Base-by-base conservation (phyloP, 2,797 vertebrate species). In the Poeciliopsis paucimaculata region DNA sequence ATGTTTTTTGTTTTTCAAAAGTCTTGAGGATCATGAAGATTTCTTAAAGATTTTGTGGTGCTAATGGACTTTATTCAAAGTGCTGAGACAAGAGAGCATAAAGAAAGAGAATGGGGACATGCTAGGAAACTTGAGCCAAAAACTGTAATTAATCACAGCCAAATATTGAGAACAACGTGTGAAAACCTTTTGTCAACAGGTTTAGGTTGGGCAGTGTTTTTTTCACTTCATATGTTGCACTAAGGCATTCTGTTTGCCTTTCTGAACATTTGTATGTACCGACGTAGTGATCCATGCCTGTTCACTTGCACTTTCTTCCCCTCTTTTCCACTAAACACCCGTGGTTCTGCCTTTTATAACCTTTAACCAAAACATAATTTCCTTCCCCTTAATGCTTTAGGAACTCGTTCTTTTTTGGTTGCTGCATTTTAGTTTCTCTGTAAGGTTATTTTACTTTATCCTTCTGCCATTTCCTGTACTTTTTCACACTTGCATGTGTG, bases 301-400 rank as follows among this genome's bases (percentile, higher is more conserved):
- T 80, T 73, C 68, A 71, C 53, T 51, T 31, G 49, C 72, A 39
- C 83, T 85, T 79, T 46, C 71, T 86, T 79, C 68, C 73, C 75
- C 15, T 81, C 53, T 73, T 36, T 77, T 77, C 68, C 73, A 72
- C 75, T 70, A 71, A 92, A 87, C 79, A 78, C 74, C 74, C 31
- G 77, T 47, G 75, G 83, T 78, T 83, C 46, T 75, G 86, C 88
- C 90, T 53, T 26, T 87, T 91, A 85, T 45, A 57, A 82, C 84
- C 87, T 77, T 92, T 91, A 88, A 83, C 82, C 81, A 76, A 77
- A 90, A 82, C 84, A 81, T 86, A 76, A 2, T 80, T 87, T 66
- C 55, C 78, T 83, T 86, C 89, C 86, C 87, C 45, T 60, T 85
- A 82, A 89, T 82, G 83, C 82, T 55, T 23, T 9, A 77, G 62